Base-by-base conservation (phyloP, 2,888 invertebrate species). In the Phyllotreta cruciferae region DNA sequence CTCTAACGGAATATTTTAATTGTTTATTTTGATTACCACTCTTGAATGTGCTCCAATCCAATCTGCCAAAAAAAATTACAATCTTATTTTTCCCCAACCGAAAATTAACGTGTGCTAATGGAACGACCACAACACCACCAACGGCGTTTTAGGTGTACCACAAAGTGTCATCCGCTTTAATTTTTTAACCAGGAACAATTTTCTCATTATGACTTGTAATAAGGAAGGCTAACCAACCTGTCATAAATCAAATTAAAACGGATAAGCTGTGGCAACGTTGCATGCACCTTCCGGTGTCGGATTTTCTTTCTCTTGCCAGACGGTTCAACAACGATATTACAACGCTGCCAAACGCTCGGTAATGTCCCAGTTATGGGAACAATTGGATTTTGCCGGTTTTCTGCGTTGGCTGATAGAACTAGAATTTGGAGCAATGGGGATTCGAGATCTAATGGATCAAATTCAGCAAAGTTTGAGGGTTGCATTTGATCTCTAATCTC, bases 251-350 rank as follows among this genome's bases (percentile, higher is more conserved):
- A 63, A 58, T 63, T 58, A 57, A 24, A 63, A 58, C 57, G 47
- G 47, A 57, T 58, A 58, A 63, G 35, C 54, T 41, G 11, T 50
- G 63, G 63, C 63, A 63, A 63, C 63, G 39, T 35, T 41, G 63
- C 35, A 63, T 39, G 52, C 52, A 63, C 56, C 63, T 63, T 63
- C 63, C 63, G 63, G 63, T 63, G 63, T 63, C 44, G 57, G 53
- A 47, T 58, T 54, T 63, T 53, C 57, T 58, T 58, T 63, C 63
- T 58, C 63, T 63, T 39, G 36, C 47, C 57, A 54, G 57, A 44
- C 63, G 14, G 53, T 44, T 63, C 35, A 11, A 24, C 34, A 52
- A 37, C 52, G 36, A 35, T 37, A 38, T 37, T 8, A 39, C 52
- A 8, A n/a, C 38, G 53, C 42, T 62, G 62, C 45, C 57, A 55